Evolutionary conservation across 2,113 vertebrate genomes (phyloP).

Genomic region (Potamarius usumacintae): DNA sequence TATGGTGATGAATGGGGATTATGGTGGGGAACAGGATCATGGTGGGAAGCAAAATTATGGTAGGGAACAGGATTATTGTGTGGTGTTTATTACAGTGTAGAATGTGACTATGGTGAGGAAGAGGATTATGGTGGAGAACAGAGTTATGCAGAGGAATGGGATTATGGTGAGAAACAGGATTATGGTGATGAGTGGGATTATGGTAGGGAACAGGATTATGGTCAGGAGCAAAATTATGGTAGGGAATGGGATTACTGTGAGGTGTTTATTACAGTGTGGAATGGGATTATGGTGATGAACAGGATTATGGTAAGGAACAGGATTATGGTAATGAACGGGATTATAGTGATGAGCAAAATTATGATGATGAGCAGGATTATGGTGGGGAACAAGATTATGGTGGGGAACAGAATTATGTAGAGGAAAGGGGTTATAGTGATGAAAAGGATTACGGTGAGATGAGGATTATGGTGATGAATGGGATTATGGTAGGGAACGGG

Average conservation of each 20-base stretch:
- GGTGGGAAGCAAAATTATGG: neutral
- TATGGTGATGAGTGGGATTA: neutral
- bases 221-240: neutral
- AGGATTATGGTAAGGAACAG: neutral
- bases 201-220: neutral
- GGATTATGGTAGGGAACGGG: neutral
- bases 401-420: neutral
- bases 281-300: neutral
- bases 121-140: neutral
- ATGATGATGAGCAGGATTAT: neutral
- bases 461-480: neutral
- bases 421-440: neutral
- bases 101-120: neutral
- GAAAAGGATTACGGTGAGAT: neutral
- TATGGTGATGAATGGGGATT: neutral
- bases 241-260: neutral
- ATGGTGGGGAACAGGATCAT: neutral
- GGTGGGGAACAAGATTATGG: neutral
- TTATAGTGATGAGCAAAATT: neutral
- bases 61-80: neutral
- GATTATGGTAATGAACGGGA: neutral
- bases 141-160: neutral
- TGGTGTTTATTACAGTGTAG: too few species aligned
- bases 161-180: neutral
- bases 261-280: neutral